Base-by-base conservation (phyloP, 2,888 invertebrate genomes). In the Sepiola atlantica region DNA sequence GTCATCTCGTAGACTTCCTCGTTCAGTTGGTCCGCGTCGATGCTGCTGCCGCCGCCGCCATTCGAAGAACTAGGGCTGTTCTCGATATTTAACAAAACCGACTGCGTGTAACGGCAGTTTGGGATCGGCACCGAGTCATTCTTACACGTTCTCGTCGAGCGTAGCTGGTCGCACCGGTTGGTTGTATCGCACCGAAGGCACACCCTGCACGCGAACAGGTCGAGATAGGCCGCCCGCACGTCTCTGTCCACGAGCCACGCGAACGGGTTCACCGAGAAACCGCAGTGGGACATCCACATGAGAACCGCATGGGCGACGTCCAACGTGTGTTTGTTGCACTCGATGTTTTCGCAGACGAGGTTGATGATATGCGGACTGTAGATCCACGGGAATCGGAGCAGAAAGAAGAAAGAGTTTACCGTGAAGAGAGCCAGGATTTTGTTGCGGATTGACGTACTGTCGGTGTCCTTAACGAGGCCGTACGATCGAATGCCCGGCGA, bases 201-300 rank as follows among this genome's bases (percentile, higher is more conserved):
- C n/a, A 24, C 24, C 35, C 55, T 55, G 57, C 93, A 93, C 20
- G 55, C 20, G n/a, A 93, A 93, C 24, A 93, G 18, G 20, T 93
- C 55, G 24, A 28, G 0, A 57, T 93, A 93, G 20, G 93, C 93
- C 12, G 32, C 55, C 16, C 93, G 55, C n/a, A 93, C n/a, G 55
- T 93, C 55, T n/a, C 57, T 55, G 24, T 93, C 93, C 21, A 93
- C 57, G 28, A 55, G n/a, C 93, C 93, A 93, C 28, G 93, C 93
- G 21, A 93, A 55, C 24, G 93, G 93, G 18, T 93, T 93, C 12
- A 93, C 35, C 12, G 55, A 45, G 32, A 55, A 93, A 21, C 93
- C 93, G 24, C 55, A 93, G 57, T 55, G 57, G 3, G 55, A 55
- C 35, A 93, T 93, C 93, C 93, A 93, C 55, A 55, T 55, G n/a